Evolutionary conservation across 2,888 invertebrate species (phyloP), one percentile per base, ranked within the genome.

Genomic region (Mylabris sibirica): DNA sequence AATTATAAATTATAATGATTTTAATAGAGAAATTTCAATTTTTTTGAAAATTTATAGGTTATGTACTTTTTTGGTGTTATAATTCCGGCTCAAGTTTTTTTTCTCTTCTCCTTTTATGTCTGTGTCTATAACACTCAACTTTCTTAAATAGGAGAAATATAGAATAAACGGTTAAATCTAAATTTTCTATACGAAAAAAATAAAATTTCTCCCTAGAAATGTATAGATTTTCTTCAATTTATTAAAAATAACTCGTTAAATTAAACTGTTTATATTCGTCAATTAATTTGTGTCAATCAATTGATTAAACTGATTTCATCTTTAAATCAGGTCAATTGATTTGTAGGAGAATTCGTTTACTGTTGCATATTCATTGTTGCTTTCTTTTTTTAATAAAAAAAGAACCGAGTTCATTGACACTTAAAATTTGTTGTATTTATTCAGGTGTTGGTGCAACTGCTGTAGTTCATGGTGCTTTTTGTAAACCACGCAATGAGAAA

Each of bases 371-470:
- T 59, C 44, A 49, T 63, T 53, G 41, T 64, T 67, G 59, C 41
- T 61, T 41, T 30, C 9, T 11, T 57, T 60, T 22, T 3, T 6
- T 6, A 30, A 30, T 6, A 30, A 2, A 2, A 30, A 30, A 30
- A 30, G 30, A 30, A 30, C 4, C 26, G 60, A 65, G 74, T 74
- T 75, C 73, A 75, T 64, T 73, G 75, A 75, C 74, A 30, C 17
- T 14, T 2, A 20, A 57, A 24, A 57, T 22, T 57, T 4, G 24
- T 24, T 57, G 1, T 5, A 11, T 24, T 24, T 57, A 24, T 24
- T 22, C 76, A 95, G 98, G 98, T 82, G 94, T 97, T 77, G 98
- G 98, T 65, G 98, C 98, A 63, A 98, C 98, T 12, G 98, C 98
- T 8, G 94, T 96, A 65, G 98, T 99, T 12, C 96, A 98, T 84